Evolutionary conservation across 2,113 vertebrate species (phyloP).

Genomic region (Prionailurus bengalensis): DNA sequence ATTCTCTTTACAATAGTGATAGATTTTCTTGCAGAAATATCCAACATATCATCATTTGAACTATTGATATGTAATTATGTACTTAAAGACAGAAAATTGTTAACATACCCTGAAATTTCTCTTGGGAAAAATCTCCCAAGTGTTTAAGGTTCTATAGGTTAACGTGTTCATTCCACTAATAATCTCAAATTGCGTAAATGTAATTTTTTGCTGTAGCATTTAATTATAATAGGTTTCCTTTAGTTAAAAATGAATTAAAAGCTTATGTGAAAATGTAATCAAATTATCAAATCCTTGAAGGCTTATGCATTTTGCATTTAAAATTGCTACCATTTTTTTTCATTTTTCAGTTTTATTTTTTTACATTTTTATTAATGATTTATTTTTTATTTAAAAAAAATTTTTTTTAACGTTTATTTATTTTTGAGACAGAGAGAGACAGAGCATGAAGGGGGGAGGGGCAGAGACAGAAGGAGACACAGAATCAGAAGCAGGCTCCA

Average conservation of each 20-base stretch:
- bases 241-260: slow-evolving; percentile 15
- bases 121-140: neutral
- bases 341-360: too few species aligned
- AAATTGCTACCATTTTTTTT: neutral
- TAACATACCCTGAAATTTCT: neutral
- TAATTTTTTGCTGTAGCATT: neutral
- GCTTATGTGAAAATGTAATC: neutral
- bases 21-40: neutral
- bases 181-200: slow-evolving; percentile 3
- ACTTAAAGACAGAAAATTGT: slow-evolving; percentile 2
- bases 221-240: neutral
- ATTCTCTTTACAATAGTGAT: neutral
- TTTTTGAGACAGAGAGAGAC: too few species aligned
- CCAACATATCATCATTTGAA: neutral
- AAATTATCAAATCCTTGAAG: slow-evolving; percentile 16
- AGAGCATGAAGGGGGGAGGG: too few species aligned
- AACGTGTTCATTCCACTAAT: neutral
- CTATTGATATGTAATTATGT: neutral
- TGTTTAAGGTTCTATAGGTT: slow-evolving; percentile 7
- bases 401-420: too few species aligned
- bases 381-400: neutral
- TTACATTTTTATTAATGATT: too few species aligned
- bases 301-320: neutral
- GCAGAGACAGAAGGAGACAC: too few species aligned
- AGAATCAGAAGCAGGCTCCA: too few species aligned